Evolutionary conservation across 2,797 vertebrate genomes (phyloP).

Genomic region (Silurus lanzhouensis): DNA sequence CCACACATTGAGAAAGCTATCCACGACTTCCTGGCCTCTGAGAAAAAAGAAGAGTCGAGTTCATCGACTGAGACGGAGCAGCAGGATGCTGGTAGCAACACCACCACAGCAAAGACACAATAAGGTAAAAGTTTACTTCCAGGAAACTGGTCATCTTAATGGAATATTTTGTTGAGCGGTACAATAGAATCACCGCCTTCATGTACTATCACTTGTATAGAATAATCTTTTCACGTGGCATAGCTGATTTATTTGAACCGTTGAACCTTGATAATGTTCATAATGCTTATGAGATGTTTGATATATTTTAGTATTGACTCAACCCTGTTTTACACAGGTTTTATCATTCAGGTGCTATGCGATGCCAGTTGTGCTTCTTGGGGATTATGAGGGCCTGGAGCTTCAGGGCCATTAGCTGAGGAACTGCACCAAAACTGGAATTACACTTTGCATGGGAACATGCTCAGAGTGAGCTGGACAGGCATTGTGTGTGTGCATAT

Average conservation of each 20-base stretch:
- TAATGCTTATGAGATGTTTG: neutral
- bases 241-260: neutral
- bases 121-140: conserved; percentile 70
- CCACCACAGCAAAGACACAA: conserved; percentile 81
- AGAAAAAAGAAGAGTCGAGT: conserved; percentile 84
- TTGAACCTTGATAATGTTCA: neutral
- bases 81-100: conserved; percentile 75
- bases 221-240: neutral
- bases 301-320: neutral
- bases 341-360: conserved; percentile 13
- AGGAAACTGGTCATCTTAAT: neutral
- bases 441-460: neutral
- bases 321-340: neutral
- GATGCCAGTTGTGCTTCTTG: neutral
- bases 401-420: neutral
- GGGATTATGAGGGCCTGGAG: neutral
- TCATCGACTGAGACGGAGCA: conserved; percentile 79
- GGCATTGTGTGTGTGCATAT: conserved; percentile 8
- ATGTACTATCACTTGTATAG: no score
- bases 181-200: neutral
- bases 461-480: neutral
- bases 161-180: neutral
- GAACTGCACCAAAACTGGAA: conserved; percentile 29
- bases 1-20: conserved; percentile 96
- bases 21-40: conserved; percentile 89